Conservation (phyloP, 2,113 vertebrate genomes). For the Engraulis encrasicolus region DNA sequence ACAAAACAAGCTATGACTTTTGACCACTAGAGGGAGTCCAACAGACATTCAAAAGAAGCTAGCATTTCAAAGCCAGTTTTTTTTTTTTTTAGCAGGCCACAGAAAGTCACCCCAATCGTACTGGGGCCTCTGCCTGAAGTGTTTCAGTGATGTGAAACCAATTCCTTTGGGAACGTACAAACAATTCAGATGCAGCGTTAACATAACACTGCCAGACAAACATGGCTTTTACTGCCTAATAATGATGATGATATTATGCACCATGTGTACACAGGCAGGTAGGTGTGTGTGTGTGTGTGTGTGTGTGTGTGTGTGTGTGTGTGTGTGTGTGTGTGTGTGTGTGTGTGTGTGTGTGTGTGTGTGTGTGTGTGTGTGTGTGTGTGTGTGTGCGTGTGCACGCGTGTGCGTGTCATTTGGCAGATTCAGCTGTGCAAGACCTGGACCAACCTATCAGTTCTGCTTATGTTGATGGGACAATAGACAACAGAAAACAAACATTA, state of each 20-base stretch:
- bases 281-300: neutral
- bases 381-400: too few relatives aligned
- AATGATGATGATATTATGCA: conserved; percentile 22
- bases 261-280: neutral
- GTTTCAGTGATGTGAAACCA: conserved; percentile 4
- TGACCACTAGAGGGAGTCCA: conserved; percentile 28
- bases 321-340: neutral
- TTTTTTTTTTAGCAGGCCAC: conserved; percentile 2
- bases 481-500: neutral
- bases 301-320: neutral
- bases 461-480: neutral
- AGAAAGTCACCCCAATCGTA: conserved; percentile 1
- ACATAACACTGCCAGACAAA: conserved; percentile 1
- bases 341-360: conserved; percentile 29
- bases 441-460: conserved; percentile 2
- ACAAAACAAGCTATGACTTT: conserved; percentile 5
- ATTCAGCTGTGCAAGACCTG: conserved; percentile 62
- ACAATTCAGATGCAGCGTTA: conserved; percentile 7
- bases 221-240: conserved; percentile 18
- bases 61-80: neutral
- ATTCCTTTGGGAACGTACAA: conserved; percentile 8
- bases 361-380: conserved; percentile 34
- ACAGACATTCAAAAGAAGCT: conserved; percentile 28
- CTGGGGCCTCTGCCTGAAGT: neutral
- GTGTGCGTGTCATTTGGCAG: too few relatives aligned